Evolutionary conservation across 2,888 invertebrate species (phyloP), one percentile per base, ranked within the genome.

Genomic region (Eupithecia pulchellata): DNA sequence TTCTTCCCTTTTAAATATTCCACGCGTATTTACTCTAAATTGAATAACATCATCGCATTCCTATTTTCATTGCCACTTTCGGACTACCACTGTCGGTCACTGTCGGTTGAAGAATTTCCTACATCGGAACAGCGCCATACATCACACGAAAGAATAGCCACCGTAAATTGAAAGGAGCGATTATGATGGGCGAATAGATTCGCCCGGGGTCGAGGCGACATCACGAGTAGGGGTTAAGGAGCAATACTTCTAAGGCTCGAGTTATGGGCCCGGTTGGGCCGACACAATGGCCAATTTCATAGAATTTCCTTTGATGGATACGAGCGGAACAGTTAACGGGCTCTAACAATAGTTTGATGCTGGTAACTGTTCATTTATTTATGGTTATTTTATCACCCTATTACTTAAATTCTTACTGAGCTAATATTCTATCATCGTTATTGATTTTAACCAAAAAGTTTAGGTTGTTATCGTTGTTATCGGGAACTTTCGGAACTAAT

Each of bases 181-280:
- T 92, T 93, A 93, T 91, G 92, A 92, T 91, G 93, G 88, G 91
- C 84, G 89, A 86, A 91, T 89, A 89, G 93, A 91, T 93, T 90
- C 84, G 86, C 86, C 84, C 75, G 88, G 81, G 91, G 91, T 91
- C 91, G 87, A 83, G 82, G 89, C 89, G 93, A 93, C 93, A 91
- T 91, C 93, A 93, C 93, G 93, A 85, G 83, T 85, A 84, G 77
- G 81, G 93, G 93, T 92, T 90, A 92, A 91, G 90, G 91, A 91
- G 91, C 92, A 87, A 84, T 87, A 86, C 89, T 85, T 88, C 86
- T 83, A 81, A 87, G 86, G 86, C 81, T 83, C 85, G 85, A 91
- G 88, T 91, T 92, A 91, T 88, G 90, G 87, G 87, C 89, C 87
- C 87, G 85, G 77, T 85, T 86, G 84, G 86, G 77, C 86, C 86